Conservation (phyloP, 2,113 vertebrate species). For the Malaclemys terrapin region DNA sequence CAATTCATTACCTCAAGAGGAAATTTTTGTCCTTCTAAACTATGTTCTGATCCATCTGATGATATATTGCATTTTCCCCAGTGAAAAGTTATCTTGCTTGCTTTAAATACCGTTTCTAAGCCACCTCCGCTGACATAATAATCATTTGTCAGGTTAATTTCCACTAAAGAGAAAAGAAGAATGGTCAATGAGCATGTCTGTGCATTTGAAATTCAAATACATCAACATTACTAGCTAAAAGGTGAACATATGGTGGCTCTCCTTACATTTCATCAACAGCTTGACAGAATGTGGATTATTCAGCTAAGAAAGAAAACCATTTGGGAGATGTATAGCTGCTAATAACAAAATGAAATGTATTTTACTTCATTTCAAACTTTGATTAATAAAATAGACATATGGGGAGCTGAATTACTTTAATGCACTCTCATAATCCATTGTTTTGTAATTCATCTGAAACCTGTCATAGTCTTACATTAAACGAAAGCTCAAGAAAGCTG, state of each 20-base stretch:
- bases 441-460: not conserved
- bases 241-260: not conserved
- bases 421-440: not conserved
- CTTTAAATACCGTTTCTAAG: constrained; percentile 88
- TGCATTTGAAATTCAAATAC: not conserved
- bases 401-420: not conserved
- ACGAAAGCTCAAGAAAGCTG: not conserved
- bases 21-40: constrained; percentile 92
- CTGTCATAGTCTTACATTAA: not conserved
- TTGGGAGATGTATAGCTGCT: not conserved
- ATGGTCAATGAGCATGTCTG: constrained; percentile 4
- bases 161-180: constrained; percentile 82
- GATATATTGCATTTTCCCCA: constrained; percentile 96
- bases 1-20: constrained; percentile 90
- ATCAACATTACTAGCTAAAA: not conserved
- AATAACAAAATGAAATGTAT: not conserved
- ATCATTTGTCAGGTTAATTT: constrained; percentile 91
- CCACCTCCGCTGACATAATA: constrained; percentile 92
- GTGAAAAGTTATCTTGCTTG: constrained; percentile 94
- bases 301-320: not conserved
- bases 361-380: constrained; percentile 12
- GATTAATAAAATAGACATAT: constrained; percentile 8
- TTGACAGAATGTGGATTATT: not conserved
- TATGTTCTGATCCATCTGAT: constrained; percentile 95
- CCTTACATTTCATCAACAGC: not conserved